Conservation (phyloP, 2,888 invertebrate genomes). For the Lagria hirta region DNA sequence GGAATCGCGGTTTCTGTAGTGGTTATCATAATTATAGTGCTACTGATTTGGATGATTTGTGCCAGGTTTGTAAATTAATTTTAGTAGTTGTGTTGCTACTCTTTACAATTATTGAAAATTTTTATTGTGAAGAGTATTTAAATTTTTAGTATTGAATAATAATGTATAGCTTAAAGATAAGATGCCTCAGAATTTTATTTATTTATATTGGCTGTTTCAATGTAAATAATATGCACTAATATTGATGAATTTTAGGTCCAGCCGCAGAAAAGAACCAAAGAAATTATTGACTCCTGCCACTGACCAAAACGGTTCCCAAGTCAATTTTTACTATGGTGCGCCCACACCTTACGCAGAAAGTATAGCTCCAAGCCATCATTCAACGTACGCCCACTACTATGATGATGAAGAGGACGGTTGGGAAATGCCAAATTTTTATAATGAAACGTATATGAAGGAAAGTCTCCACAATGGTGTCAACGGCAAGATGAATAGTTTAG, state of each 20-base stretch:
- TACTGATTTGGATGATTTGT: slow-evolving; percentile 97
- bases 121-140: not conserved
- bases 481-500: slow-evolving; percentile 90
- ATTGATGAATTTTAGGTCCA: slow-evolving; percentile 73
- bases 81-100: not conserved
- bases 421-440: slow-evolving; percentile 98
- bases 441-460: slow-evolving; percentile 95
- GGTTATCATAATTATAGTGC: slow-evolving; percentile 86
- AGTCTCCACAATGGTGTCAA: slow-evolving; percentile 84
- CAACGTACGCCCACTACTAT: slow-evolving; percentile 93
- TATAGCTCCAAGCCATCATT: slow-evolving; percentile 93
- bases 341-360: slow-evolving; percentile 94
- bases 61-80: slow-evolving; percentile 67
- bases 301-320: slow-evolving; percentile 90
- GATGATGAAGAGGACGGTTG: slow-evolving; percentile 95
- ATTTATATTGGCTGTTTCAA: too few species aligned
- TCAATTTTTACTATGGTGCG: slow-evolving; percentile 94
- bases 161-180: slow-evolving; percentile 4
- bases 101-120: slow-evolving; percentile 1
- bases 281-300: slow-evolving; percentile 86
- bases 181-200: too few species aligned
- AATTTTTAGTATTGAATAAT: slow-evolving; percentile 3
- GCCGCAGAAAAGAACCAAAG: slow-evolving; percentile 86
- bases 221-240: too few species aligned
- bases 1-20: slow-evolving; percentile 94